Percentiles rank a stretch among this genome's conserved stretches.
These are phyloP conservation scores for Lanius ludovicianus DNA, from an alignment of 2,113 vertebrate genomes.

Conservation along the genomic window DNA sequence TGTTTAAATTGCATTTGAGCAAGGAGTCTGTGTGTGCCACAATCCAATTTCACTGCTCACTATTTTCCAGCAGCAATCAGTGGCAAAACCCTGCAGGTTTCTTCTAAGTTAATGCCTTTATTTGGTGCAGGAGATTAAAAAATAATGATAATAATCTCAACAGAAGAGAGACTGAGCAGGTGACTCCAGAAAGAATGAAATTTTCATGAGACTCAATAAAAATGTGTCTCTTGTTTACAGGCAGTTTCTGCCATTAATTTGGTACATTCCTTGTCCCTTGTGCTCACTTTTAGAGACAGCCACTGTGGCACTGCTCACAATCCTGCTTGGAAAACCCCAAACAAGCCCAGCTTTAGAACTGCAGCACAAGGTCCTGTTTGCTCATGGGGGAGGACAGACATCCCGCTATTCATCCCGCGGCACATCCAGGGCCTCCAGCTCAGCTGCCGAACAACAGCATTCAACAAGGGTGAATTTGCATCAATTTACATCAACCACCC, in stretches of 20 bases:
- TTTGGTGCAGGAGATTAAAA: background rate
- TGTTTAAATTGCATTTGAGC: background rate
- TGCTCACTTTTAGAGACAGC: background rate
- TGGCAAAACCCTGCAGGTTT: background rate
- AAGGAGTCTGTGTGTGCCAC: background rate
- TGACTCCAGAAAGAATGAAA: background rate
- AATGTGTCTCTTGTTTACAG: rapidly evolving
- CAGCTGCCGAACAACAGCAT: slow-evolving; percentile 1
- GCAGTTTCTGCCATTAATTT: background rate
- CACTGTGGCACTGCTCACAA: background rate
- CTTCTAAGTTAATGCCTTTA: background rate
- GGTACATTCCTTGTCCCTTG: background rate
- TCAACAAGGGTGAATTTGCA: background rate
- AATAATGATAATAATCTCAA: background rate
- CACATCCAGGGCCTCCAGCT: background rate
- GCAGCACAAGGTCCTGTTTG: background rate
- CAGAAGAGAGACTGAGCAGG: background rate
- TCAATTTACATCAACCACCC: background rate
- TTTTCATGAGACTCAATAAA: background rate
- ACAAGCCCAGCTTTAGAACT: slow-evolving; percentile 13
- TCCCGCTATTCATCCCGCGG: background rate
- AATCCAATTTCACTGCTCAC: background rate
- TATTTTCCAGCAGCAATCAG: background rate
- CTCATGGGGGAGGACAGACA: background rate
- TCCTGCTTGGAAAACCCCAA: background rate